Evolutionary conservation across 1,140 invertebrate species (phyloP).

Genomic region (Drosophila cardini): DNA sequence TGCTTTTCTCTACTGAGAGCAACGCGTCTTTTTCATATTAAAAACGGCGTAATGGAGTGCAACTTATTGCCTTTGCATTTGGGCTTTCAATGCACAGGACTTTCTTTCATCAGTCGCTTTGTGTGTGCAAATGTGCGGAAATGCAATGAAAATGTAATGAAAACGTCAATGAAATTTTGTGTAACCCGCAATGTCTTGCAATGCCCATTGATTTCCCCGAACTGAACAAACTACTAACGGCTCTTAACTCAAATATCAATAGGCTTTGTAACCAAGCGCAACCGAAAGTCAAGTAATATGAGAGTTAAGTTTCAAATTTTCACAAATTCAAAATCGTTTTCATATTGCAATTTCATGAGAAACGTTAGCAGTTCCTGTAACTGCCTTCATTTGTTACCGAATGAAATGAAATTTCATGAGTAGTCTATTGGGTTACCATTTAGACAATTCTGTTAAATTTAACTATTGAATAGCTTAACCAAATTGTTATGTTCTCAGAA

Average conservation of each 20-base stretch:
- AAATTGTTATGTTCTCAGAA: background rate
- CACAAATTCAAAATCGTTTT: conserved; percentile 1
- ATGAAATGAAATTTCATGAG: background rate
- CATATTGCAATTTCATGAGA: no score
- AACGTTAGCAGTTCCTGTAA: no score
- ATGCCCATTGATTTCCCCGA: conserved; percentile 37
- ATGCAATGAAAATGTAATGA: conserved; percentile 63
- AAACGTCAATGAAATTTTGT: conserved; percentile 43
- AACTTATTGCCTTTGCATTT: conserved; percentile 69
- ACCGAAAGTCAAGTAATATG: conserved; percentile 16
- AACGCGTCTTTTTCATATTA: conserved; percentile 53
- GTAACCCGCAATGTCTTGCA: conserved; percentile 11
- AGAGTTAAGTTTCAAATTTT: conserved; percentile 10
- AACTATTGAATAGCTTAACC: background rate
- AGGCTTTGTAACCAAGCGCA: background rate
- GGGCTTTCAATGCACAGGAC: background rate
- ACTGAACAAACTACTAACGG: conserved; percentile 16
- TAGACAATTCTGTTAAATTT: background rate
- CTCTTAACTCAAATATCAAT: conserved; percentile 44
- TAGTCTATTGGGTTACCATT: conserved; percentile 4
- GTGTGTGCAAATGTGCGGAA: conserved; percentile 56
- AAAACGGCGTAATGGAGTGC: conserved; percentile 74
- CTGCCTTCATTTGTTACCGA: conserved; percentile 9
- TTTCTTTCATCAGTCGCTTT: conserved; percentile 27
- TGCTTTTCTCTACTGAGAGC: background rate